Conservation (phyloP, 2,888 invertebrate genomes). For the Bruchidius siliquastri region DNA sequence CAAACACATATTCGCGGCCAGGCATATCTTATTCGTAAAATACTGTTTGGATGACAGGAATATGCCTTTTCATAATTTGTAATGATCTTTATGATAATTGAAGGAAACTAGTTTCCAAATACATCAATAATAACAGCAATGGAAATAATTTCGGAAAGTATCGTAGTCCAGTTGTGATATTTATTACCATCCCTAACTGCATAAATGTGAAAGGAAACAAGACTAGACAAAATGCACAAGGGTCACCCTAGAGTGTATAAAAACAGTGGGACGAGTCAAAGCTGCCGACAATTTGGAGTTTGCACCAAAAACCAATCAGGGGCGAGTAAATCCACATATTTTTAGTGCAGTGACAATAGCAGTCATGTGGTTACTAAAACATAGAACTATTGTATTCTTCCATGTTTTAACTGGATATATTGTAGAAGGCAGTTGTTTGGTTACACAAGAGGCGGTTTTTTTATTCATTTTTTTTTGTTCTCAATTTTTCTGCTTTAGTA, state of each 20-base stretch:
- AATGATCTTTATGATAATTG: too few relatives aligned
- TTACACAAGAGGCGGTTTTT: neutral
- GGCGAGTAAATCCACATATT: conserved; percentile 47
- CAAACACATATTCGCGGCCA: too few relatives aligned
- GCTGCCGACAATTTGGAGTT: conserved; percentile 42
- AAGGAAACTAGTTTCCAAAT: too few relatives aligned
- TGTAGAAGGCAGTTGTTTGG: neutral
- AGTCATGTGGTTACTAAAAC: conserved; percentile 37
- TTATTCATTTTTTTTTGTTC: too few relatives aligned
- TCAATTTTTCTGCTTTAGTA: too few relatives aligned
- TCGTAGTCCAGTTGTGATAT: too few relatives aligned
- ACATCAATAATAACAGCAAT: too few relatives aligned
- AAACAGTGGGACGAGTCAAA: conserved; percentile 39
- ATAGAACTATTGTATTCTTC: conserved; percentile 19
- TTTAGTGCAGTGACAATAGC: conserved; percentile 38
- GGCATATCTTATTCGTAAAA: too few relatives aligned
- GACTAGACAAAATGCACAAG: neutral
- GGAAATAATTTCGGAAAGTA: too few relatives aligned
- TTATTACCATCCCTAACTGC: too few relatives aligned
- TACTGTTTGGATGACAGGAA: too few relatives aligned
- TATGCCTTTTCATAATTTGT: too few relatives aligned
- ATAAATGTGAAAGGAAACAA: neutral
- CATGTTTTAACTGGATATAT: neutral
- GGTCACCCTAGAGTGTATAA: conserved; percentile 8
- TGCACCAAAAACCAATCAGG: conserved; percentile 35